Evolutionary conservation across 2,797 vertebrate species (phyloP).

Genomic region (Decapterus maruadsi): DNA sequence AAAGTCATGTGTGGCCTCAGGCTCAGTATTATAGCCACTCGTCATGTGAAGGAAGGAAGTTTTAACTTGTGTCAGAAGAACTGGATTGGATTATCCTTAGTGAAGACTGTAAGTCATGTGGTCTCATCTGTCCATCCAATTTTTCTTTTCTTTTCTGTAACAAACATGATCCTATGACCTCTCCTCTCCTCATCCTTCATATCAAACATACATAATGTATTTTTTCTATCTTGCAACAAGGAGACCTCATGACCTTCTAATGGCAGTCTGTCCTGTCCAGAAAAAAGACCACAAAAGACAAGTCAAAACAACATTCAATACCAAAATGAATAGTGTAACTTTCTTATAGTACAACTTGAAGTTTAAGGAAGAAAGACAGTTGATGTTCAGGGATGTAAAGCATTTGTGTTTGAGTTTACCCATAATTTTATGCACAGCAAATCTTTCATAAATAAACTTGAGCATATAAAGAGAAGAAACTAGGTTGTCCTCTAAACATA

Average conservation of each 20-base stretch:
- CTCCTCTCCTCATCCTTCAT: background rate
- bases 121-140: slow-evolving; percentile 2
- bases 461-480: background rate
- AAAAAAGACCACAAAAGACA: background rate
- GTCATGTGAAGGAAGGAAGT: slow-evolving; percentile 1
- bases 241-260: background rate
- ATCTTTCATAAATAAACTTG: background rate
- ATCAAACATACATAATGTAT: background rate
- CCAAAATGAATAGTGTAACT: background rate
- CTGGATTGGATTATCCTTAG: slow-evolving; percentile 35
- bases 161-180: background rate
- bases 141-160: background rate
- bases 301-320: background rate
- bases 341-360: background rate
- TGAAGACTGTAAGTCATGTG: slow-evolving; percentile 1
- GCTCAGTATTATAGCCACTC: slow-evolving; percentile 26
- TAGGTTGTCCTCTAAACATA: background rate
- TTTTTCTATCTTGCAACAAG: background rate
- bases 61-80: slow-evolving; percentile 41
- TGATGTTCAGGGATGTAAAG: too few species aligned
- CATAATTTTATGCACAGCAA: background rate
- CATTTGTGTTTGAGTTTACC: too few species aligned
- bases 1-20: slow-evolving; percentile 44
- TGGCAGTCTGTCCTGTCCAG: background rate
- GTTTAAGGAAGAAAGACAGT: too few species aligned